Percentiles rank a stretch among this genome's conserved stretches.
Evolutionary conservation across 2,888 invertebrate genomes (phyloP).

Genomic region (Drosophila incognita): DNA sequence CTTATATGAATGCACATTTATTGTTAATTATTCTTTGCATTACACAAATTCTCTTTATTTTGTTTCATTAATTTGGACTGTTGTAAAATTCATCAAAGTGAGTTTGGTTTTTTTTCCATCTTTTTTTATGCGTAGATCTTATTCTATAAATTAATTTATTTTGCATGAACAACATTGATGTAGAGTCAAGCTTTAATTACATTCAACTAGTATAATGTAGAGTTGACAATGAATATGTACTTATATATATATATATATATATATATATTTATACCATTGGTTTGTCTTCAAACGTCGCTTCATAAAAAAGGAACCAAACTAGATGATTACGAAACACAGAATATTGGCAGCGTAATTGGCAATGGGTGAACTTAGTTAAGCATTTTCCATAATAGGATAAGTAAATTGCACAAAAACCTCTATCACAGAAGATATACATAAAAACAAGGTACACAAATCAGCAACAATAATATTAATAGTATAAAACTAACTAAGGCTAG

Average conservation of each 20-base stretch:
- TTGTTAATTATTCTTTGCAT: constrained; percentile 53
- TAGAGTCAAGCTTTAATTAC: constrained; percentile 61
- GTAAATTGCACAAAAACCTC: constrained; percentile 68
- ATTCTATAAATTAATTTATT: constrained; percentile 40
- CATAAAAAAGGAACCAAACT: constrained; percentile 36
- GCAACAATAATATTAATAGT: constrained; percentile 43
- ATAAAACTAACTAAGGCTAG: constrained; percentile 47
- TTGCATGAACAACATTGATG: constrained; percentile 77
- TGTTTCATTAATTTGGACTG: constrained; percentile 73
- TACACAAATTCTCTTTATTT: constrained; percentile 36
- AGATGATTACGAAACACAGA: constrained; percentile 28
- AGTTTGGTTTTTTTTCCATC: constrained; percentile 25
- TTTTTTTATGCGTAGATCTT: constrained; percentile 38
- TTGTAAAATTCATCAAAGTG: constrained; percentile 79
- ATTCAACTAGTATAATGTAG: constrained; percentile 65
- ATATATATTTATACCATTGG: constrained; percentile 21
- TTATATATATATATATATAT: constrained; percentile 35
- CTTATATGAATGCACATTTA: constrained; percentile 67
- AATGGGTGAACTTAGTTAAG: constrained; percentile 47
- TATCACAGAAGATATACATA: constrained; percentile 73
- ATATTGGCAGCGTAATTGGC: constrained; percentile 62
- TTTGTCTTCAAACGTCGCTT: constrained; percentile 27
- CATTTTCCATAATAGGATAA: constrained; percentile 37
- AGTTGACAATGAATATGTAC: constrained; percentile 68
- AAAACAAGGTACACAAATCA: constrained; percentile 42